These are phyloP conservation scores for Hippocampus barbouri DNA, from an alignment of 2,113 vertebrate genomes.

Conservation along the genomic window DNA sequence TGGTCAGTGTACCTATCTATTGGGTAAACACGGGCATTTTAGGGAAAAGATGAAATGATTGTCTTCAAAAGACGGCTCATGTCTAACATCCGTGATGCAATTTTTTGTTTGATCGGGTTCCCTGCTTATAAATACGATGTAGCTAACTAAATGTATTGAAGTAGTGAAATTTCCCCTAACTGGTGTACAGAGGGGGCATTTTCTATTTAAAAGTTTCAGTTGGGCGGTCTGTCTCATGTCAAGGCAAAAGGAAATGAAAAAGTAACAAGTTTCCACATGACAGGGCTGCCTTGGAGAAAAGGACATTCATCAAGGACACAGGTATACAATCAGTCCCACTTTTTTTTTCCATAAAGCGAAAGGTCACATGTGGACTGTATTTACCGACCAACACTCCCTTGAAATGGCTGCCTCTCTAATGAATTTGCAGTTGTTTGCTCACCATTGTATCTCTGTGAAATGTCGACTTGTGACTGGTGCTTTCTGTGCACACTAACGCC, in stretches of 20 bases:
- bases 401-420: conserved; percentile 59
- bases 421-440: conserved; percentile 70
- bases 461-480: conserved; percentile 56
- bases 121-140: background rate
- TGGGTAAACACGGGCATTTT: too few relatives aligned
- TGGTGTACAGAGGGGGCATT: background rate
- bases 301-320: conserved; percentile 58
- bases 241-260: conserved; percentile 34
- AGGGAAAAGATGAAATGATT: too few relatives aligned
- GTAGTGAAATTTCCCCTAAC: background rate
- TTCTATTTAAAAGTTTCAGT: conserved; percentile 1
- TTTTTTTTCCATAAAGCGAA: conserved; percentile 37
- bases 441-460: conserved; percentile 50
- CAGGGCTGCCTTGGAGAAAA: conserved; percentile 32
- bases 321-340: conserved; percentile 39
- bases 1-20: too few relatives aligned
- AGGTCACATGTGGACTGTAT: conserved; percentile 57
- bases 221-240: background rate
- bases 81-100: too few relatives aligned
- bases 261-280: conserved; percentile 42
- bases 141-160: background rate
- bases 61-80: too few relatives aligned
- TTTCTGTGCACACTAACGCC: conserved; percentile 51
- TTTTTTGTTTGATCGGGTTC: background rate
- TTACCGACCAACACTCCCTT: conserved; percentile 39